Percentiles rank a stretch among this genome's conserved stretches.
Evolutionary conservation across 2,888 invertebrate genomes (phyloP).

Genomic region (Venustoraphidia nigricollis): DNA sequence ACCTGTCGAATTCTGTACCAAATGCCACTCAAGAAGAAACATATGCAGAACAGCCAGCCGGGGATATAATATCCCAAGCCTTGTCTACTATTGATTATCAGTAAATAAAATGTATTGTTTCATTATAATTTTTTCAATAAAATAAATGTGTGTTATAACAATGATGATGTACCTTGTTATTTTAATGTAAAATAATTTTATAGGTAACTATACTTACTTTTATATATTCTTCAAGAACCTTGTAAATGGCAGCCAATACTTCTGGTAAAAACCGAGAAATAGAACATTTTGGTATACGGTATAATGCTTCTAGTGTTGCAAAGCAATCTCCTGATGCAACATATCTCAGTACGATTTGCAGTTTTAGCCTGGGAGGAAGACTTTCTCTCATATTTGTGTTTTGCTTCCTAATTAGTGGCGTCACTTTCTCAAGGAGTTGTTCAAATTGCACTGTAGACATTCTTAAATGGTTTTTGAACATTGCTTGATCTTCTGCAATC

Average conservation of each 20-base stretch:
- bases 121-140: too few relatives aligned
- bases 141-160: too few relatives aligned
- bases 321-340: conserved; percentile 8
- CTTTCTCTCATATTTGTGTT: conserved; percentile 8
- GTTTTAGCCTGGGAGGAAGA: conserved; percentile 6
- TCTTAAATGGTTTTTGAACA: conserved; percentile 7
- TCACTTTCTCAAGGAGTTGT: conserved; percentile 5
- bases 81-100: too few relatives aligned
- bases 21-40: too few relatives aligned
- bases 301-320: conserved; percentile 2
- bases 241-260: conserved; percentile 3
- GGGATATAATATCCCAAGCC: too few relatives aligned
- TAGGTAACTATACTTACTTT: conserved; percentile 1
- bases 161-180: too few relatives aligned
- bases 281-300: conserved; percentile 1
- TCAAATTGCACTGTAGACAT: conserved; percentile 6
- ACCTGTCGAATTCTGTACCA: too few relatives aligned
- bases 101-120: too few relatives aligned
- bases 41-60: too few relatives aligned
- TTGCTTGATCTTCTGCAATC: conserved; percentile 9
- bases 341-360: conserved; percentile 8
- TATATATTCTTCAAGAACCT: conserved; percentile 1
- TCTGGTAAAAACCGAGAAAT: neutral
- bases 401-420: conserved; percentile 6
- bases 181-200: too few relatives aligned